A percentile compares a stretch with the other conserved stretches of the same genome.
Conservation (phyloP, 1,140 invertebrate genomes). For the Trichomalopsis sarcophagae region DNA sequence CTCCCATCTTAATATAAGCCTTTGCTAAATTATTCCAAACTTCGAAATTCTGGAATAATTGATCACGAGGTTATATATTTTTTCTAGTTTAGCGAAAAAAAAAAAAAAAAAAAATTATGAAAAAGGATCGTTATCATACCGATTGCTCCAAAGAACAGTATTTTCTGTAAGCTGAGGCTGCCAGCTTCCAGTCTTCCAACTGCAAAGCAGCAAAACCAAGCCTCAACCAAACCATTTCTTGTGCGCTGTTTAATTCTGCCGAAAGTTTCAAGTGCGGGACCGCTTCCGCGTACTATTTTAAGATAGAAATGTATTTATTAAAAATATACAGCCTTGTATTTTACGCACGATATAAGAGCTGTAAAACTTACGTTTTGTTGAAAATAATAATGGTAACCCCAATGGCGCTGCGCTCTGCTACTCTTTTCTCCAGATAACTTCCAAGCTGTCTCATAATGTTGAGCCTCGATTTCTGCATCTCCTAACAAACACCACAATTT, state of each 20-base stretch:
- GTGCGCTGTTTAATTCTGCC: conserved; percentile 88
- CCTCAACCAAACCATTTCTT: conserved; percentile 89
- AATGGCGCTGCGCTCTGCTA: conserved; percentile 88
- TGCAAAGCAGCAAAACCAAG: conserved; percentile 90
- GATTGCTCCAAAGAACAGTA: conserved; percentile 91
- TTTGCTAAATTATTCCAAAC: conserved; percentile 98
- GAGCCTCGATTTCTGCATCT: conserved; percentile 83
- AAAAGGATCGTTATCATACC: conserved; percentile 69
- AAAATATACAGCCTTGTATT: conserved; percentile 23
- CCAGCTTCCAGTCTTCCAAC: conserved; percentile 87
- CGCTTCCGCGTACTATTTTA: conserved; percentile 80
- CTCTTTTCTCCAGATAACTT: conserved; percentile 87
- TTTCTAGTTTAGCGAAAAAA: not conserved
- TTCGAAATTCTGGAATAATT: conserved; percentile 84
- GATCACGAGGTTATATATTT: not conserved
- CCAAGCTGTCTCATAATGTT: conserved; percentile 93
- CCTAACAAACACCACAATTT: conserved; percentile 93
- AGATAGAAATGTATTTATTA: conserved; percentile 31
- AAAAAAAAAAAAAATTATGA: not conserved
- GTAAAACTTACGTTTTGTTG: conserved; percentile 76
- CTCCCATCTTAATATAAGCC: conserved; percentile 90
- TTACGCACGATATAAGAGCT: not conserved
- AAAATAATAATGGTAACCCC: conserved; percentile 86
- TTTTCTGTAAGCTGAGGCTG: conserved; percentile 88
- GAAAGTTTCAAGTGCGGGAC: conserved; percentile 88